Conservation (phyloP, 2,113 vertebrate genomes). For the Corythaixoides concolor region DNA sequence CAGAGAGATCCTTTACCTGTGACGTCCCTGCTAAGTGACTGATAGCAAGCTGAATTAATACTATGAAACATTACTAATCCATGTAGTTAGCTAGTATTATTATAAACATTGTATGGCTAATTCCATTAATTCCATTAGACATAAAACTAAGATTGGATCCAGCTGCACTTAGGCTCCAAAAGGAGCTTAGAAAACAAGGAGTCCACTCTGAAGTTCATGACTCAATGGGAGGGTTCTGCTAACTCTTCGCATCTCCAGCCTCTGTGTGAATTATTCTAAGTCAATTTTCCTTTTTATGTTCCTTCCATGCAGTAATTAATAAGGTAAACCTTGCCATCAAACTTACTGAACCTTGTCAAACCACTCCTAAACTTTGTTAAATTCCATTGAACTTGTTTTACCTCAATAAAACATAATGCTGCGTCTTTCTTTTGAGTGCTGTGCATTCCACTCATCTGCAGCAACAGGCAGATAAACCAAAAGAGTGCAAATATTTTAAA, state of each 20-base stretch:
- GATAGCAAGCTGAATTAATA: neutral
- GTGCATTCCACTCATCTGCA: neutral
- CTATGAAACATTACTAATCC: neutral
- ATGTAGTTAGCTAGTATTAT: neutral
- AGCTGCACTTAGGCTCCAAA: too few relatives aligned
- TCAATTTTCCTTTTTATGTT: neutral
- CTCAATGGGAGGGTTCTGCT: too few relatives aligned
- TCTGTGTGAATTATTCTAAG: too few relatives aligned
- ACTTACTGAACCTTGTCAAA: neutral
- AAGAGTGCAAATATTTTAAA: neutral
- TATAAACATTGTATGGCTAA: neutral
- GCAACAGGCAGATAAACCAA: neutral
- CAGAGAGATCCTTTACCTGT: neutral
- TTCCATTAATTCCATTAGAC: neutral
- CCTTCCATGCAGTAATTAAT: neutral
- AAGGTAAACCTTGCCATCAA: neutral
- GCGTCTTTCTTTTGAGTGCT: neutral
- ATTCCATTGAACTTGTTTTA: neutral
- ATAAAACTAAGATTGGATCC: neutral
- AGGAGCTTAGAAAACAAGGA: too few relatives aligned
- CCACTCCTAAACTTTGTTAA: neutral
- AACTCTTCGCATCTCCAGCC: too few relatives aligned
- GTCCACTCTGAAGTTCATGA: too few relatives aligned
- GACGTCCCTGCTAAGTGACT: neutral
- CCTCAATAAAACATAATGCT: neutral